phyloP scores from a whole-genome alignment of 2,113 vertebrate genomes.

The Okapia johnstoni region DNA sequence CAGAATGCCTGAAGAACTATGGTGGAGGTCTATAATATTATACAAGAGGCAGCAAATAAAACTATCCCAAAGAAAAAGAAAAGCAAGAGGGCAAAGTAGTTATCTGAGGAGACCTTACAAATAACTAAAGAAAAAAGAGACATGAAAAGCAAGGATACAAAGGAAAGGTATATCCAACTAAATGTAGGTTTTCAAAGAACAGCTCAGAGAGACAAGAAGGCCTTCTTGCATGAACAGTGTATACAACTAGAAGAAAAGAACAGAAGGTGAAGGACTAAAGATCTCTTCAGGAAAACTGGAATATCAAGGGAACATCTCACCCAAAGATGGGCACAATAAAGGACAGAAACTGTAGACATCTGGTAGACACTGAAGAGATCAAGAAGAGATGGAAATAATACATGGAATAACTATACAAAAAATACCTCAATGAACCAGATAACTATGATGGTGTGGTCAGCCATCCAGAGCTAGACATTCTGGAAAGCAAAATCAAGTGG shows the following conservation, averaged over 20 bases:
- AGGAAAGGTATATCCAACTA: neutral
- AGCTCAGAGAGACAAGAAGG: neutral
- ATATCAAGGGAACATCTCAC: neutral
- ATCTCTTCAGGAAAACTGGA: neutral
- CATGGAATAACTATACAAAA: neutral
- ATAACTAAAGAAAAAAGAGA: neutral
- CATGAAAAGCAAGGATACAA: rapidly evolving
- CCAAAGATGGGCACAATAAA: neutral
- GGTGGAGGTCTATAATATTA: neutral
- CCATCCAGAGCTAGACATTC: neutral
- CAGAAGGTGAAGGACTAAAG: neutral
- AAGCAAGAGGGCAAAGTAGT: neutral
- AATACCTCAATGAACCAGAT: neutral
- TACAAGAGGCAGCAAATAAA: neutral
- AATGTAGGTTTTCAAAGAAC: neutral
- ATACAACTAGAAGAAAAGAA: neutral
- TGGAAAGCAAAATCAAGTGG: neutral
- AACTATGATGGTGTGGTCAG: neutral
- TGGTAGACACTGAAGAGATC: neutral
- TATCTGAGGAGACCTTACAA: neutral
- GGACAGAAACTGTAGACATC: neutral
- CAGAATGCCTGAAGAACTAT: neutral
- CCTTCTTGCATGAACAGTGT: neutral
- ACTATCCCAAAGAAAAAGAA: neutral
- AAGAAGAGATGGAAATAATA: neutral